Evolutionary conservation across 2,797 vertebrate species (phyloP).

Genomic region (Thunnus albacares): DNA sequence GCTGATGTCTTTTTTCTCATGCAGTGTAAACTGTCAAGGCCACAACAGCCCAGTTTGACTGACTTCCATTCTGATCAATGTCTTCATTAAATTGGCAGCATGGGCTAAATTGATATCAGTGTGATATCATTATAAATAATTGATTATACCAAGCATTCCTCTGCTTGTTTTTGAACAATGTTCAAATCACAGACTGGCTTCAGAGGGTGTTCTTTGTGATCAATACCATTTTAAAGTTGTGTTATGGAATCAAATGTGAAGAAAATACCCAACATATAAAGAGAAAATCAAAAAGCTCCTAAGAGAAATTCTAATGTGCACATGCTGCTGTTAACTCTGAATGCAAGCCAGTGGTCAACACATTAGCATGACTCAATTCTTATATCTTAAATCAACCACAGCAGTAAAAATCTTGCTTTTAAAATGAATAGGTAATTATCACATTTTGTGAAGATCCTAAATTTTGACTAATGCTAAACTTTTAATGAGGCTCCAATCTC

Average conservation of each 20-base stretch:
- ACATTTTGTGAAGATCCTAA: background rate
- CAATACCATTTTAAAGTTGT: background rate
- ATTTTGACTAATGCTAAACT: background rate
- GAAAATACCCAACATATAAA: background rate
- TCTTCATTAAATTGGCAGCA: slow-evolving; percentile 43
- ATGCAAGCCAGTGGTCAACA: background rate
- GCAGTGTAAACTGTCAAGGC: slow-evolving; percentile 16
- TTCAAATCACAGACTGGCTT: background rate
- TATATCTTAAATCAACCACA: background rate
- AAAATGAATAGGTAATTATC: background rate
- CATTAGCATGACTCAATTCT: background rate
- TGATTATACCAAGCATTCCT: slow-evolving; percentile 11
- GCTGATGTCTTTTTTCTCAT: background rate
- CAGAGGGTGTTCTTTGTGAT: background rate
- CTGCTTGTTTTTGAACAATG: background rate
- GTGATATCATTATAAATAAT: slow-evolving; percentile 44
- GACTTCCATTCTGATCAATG: slow-evolving; percentile 25
- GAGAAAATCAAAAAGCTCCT: background rate
- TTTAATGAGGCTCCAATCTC: background rate
- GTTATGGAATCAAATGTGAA: background rate
- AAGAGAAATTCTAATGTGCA: background rate
- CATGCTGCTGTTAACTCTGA: background rate
- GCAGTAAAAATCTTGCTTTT: background rate
- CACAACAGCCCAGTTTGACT: background rate
- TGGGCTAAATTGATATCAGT: slow-evolving; percentile 40